Conservation (phyloP, 2,797 vertebrate genomes). For the Sciurus vulgaris region DNA sequence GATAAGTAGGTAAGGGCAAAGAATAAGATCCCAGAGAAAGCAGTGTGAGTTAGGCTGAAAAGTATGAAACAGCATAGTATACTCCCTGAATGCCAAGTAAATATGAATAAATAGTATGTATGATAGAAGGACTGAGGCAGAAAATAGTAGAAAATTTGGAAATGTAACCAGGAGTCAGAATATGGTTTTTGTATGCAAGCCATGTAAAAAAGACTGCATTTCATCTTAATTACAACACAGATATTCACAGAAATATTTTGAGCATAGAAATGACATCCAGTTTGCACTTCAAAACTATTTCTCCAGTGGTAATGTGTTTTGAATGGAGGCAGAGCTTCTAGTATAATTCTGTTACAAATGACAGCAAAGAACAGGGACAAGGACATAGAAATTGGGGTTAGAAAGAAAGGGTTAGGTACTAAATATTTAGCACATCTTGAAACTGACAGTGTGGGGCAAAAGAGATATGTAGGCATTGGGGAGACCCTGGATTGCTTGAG, state of each 20-base stretch:
- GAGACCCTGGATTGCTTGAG: neutral
- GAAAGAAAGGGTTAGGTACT: neutral
- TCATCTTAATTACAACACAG: neutral
- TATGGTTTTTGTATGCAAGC: neutral
- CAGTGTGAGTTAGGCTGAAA: neutral
- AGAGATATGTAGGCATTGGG: neutral
- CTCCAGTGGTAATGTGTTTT: neutral
- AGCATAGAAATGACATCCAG: neutral
- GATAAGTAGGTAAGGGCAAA: neutral
- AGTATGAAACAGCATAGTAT: neutral
- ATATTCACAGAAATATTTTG: neutral
- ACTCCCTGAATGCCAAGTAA: slow-evolving; percentile 19
- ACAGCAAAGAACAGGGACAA: neutral
- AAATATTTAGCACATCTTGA: neutral
- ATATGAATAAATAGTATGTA: slow-evolving; percentile 11
- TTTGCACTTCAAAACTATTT: neutral
- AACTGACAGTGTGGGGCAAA: neutral
- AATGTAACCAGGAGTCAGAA: neutral
- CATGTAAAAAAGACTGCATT: neutral
- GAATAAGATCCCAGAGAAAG: neutral
- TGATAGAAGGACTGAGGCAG: neutral
- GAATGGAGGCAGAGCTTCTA: neutral
- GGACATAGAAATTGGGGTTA: neutral
- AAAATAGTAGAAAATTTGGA: neutral
- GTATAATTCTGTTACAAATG: neutral